A percentile compares a stretch with the other conserved stretches of the same genome.
Evolutionary conservation across 1,140 invertebrate genomes (phyloP).

Genomic region (Drosophila melanica): DNA sequence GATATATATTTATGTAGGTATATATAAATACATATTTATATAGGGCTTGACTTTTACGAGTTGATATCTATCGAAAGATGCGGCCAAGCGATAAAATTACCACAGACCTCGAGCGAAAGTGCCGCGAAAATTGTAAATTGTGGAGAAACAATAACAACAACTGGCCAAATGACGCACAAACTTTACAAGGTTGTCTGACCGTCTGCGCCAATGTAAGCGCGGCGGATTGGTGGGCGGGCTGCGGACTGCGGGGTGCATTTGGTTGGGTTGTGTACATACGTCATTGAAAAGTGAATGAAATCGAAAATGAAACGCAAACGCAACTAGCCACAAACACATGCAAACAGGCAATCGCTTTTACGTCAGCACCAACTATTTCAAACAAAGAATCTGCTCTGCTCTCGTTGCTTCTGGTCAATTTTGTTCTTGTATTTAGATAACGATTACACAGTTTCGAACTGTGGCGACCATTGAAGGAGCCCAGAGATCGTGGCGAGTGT

Average conservation of each 20-base stretch:
- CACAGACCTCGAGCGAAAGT: constrained; percentile 39
- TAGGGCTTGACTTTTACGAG: constrained; percentile 37
- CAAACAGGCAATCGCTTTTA: constrained; percentile 35
- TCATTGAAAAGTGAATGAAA: constrained; percentile 74
- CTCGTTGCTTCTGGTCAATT: background rate
- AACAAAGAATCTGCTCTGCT: constrained; percentile 13
- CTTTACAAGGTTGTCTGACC: constrained; percentile 72
- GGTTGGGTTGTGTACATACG: constrained; percentile 54
- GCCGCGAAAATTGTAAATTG: constrained; percentile 32
- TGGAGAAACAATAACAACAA: constrained; percentile 46
- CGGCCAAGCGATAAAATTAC: constrained; percentile 38
- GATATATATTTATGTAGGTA: background rate
- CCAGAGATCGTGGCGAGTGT: constrained; percentile 2
- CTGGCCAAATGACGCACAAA: constrained; percentile 70
- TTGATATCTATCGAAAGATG: constrained; percentile 42
- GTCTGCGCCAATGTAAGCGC: constrained; percentile 50
- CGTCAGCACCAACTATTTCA: constrained; percentile 56
- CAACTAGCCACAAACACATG: constrained; percentile 29
- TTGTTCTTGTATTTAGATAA: constrained; percentile 61
- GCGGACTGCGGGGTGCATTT: background rate
- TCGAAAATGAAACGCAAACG: constrained; percentile 64
- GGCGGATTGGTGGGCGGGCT: background rate
- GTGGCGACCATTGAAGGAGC: constrained; percentile 49
- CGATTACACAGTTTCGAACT: constrained; percentile 62
- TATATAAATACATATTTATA: constrained; percentile 16